Conservation (phyloP, 1,140 invertebrate genomes). For the Panulirus ornatus region DNA sequence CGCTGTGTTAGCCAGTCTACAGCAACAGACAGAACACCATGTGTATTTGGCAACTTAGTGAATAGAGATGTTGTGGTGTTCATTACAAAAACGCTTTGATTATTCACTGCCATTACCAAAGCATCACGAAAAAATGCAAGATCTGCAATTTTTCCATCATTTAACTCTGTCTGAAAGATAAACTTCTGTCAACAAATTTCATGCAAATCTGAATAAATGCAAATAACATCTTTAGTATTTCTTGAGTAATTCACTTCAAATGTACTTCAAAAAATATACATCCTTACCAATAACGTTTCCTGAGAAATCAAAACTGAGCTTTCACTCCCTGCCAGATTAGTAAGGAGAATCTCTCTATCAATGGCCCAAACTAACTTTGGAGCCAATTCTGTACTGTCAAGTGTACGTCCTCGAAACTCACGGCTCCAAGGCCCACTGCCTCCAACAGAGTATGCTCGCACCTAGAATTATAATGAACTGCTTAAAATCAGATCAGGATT, state of each 20-base stretch:
- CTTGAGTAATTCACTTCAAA: too few species aligned
- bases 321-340: conserved; percentile 75
- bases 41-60: conserved; percentile 82
- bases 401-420: conserved; percentile 65
- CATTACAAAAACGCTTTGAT: conserved; percentile 85
- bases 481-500: too few species aligned
- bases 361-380: conserved; percentile 82
- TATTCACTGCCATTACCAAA: conserved; percentile 87
- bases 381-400: conserved; percentile 84
- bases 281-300: conserved; percentile 72
- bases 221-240: background rate
- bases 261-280: background rate
- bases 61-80: conserved; percentile 83
- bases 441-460: conserved; percentile 86
- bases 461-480: too few species aligned
- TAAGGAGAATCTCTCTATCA: conserved; percentile 79
- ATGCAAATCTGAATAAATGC: background rate
- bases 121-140: conserved; percentile 85
- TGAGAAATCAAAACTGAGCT: conserved; percentile 63
- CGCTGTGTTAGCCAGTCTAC: conserved; percentile 93
- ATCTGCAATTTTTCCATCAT: conserved; percentile 81
- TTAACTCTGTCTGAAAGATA: conserved; percentile 47
- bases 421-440: conserved; percentile 83
- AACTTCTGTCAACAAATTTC: background rate
- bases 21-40: conserved; percentile 87